A percentile compares a stretch with the other conserved stretches of the same genome.
These are phyloP conservation scores for Cataglyphis livida DNA, from an alignment of 2,888 invertebrate genomes.

Conservation along the genomic window DNA sequence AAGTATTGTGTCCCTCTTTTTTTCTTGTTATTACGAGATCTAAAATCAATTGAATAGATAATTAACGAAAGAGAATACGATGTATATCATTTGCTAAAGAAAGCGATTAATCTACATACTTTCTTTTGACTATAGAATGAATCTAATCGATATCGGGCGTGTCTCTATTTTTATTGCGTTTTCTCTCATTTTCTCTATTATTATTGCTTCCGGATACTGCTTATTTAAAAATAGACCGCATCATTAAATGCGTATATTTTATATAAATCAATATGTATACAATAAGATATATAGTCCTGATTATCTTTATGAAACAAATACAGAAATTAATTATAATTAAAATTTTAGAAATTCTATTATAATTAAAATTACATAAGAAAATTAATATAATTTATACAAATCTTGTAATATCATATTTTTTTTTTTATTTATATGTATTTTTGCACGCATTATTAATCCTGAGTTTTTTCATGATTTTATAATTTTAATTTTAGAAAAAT, in stretches of 20 bases:
- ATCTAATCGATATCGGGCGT: background rate
- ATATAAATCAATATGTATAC: conserved; percentile 11
- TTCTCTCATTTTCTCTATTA: background rate
- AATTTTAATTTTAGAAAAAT: background rate
- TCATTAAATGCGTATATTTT: conserved; percentile 3
- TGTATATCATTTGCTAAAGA: background rate
- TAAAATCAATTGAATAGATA: background rate
- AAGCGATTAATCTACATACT: background rate
- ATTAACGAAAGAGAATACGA: conserved; percentile 8
- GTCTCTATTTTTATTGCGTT: background rate
- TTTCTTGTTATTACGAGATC: background rate
- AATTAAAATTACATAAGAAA: background rate
- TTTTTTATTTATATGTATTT: background rate
- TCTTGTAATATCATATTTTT: background rate
- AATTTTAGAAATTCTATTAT: background rate
- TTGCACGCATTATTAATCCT: background rate
- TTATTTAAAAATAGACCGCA: conserved; percentile 22
- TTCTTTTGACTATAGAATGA: background rate
- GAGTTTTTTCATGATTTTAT: background rate
- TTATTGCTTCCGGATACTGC: background rate
- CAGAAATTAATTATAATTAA: background rate
- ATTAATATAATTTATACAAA: background rate
- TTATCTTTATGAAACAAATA: background rate
- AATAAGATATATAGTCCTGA: background rate
- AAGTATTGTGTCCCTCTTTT: background rate